Evolutionary conservation across 2,888 invertebrate genomes (phyloP).

Genomic region (Apodemia zela): DNA sequence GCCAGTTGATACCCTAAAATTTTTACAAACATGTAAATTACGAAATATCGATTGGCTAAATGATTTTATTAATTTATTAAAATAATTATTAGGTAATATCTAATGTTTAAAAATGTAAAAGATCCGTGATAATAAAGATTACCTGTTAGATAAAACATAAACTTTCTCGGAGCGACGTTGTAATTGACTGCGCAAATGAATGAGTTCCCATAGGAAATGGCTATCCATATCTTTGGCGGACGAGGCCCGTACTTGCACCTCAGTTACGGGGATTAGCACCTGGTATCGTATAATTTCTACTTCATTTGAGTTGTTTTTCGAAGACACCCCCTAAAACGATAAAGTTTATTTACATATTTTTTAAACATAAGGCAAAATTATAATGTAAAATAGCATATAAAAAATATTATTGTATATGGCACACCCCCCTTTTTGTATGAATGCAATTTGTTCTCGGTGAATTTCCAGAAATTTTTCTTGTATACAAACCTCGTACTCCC

Average conservation of each 20-base stretch:
- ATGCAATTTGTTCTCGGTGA: too few relatives aligned
- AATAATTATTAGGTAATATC: too few relatives aligned
- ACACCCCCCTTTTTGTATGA: too few relatives aligned
- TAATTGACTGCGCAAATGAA: constrained; percentile 95
- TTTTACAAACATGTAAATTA: not conserved
- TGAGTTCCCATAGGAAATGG: constrained; percentile 98
- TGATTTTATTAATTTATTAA: not conserved
- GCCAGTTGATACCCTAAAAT: too few relatives aligned
- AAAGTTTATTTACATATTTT: too few relatives aligned
- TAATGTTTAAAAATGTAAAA: too few relatives aligned
- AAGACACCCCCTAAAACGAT: constrained; percentile 87
- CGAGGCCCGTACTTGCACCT: constrained; percentile 97
- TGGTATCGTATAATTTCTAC: constrained; percentile 98
- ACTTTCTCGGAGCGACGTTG: constrained; percentile 97
- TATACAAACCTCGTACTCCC: too few relatives aligned
- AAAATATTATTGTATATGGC: too few relatives aligned
- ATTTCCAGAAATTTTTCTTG: too few relatives aligned
- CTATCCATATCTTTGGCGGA: constrained; percentile 97
- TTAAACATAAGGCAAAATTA: too few relatives aligned
- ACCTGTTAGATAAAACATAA: constrained; percentile 97
- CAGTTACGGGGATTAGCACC: constrained; percentile 97
- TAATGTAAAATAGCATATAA: too few relatives aligned
- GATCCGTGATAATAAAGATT: constrained; percentile 30
- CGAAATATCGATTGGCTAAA: not conserved
- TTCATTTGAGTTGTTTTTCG: constrained; percentile 92